Conservation (phyloP, 1,140 invertebrate genomes). For the Pollicipes pollicipes region DNA sequence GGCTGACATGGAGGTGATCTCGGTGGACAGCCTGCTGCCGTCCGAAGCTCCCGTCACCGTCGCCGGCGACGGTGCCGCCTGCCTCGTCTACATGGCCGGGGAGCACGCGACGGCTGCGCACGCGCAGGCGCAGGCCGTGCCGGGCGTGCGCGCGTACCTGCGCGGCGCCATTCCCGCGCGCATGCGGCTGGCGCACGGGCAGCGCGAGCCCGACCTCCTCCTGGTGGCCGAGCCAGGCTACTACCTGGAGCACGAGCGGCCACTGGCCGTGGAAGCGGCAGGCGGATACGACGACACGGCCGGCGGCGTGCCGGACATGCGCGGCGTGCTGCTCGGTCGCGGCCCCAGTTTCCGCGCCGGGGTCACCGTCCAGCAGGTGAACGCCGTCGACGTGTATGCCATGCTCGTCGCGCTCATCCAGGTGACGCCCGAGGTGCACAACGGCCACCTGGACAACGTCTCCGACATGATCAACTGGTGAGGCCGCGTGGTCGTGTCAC, state of each 20-base stretch:
- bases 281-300: not conserved
- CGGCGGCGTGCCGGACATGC: not conserved
- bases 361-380: not conserved
- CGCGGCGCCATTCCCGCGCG: not conserved
- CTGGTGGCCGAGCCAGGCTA: not conserved
- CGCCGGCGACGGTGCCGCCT: not conserved
- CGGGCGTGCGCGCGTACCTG: not conserved
- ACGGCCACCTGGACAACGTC: not conserved
- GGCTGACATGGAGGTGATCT: not conserved
- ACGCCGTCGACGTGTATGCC: not conserved
- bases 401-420: not conserved
- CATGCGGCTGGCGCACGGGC: not conserved
- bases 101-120: not conserved
- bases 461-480: not conserved
- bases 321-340: conserved; percentile 1
- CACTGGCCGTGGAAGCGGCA: not conserved
- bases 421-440: not conserved
- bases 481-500: no score
- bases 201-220: not conserved
- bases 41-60: not conserved
- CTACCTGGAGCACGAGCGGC: conserved; percentile 2
- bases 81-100: not conserved
- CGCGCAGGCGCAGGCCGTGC: no score
- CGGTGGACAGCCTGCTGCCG: not conserved
- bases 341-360: not conserved